Evolutionary conservation across 2,888 invertebrate species (phyloP).

Genomic region (Myopa tessellatipennis): DNA sequence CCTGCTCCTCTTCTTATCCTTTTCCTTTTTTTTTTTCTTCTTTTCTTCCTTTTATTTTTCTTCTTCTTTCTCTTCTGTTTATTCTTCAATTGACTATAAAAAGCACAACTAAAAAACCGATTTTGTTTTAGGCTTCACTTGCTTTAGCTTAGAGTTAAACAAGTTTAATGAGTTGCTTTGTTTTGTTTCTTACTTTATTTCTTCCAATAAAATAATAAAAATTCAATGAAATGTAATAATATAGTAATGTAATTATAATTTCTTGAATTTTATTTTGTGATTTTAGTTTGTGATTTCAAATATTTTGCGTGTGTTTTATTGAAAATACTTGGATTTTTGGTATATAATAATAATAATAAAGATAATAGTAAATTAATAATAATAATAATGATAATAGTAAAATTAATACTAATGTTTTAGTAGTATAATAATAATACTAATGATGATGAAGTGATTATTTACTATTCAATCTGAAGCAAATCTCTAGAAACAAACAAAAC

Average conservation of each 20-base stretch:
- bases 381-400: neutral
- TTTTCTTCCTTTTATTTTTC: neutral
- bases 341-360: constrained; percentile 24
- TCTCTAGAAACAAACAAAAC: too few relatives aligned
- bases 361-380: neutral
- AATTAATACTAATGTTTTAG: too few relatives aligned
- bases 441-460: too few relatives aligned
- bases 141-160: neutral
- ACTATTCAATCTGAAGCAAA: too few relatives aligned
- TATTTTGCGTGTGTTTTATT: neutral
- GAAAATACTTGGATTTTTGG: constrained; percentile 39
- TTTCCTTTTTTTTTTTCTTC: neutral
- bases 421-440: too few relatives aligned
- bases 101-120: neutral
- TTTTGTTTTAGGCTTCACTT: neutral
- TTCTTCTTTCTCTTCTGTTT: neutral
- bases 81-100: neutral
- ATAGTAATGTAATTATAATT: neutral
- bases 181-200: neutral
- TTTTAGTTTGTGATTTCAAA: neutral
- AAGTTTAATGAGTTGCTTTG: neutral
- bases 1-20: too few relatives aligned
- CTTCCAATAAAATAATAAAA: neutral
- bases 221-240: neutral
- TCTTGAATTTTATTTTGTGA: neutral